phyloP scores from a whole-genome alignment of 2,888 invertebrate species.

The Aspidiotus rigidus region DNA sequence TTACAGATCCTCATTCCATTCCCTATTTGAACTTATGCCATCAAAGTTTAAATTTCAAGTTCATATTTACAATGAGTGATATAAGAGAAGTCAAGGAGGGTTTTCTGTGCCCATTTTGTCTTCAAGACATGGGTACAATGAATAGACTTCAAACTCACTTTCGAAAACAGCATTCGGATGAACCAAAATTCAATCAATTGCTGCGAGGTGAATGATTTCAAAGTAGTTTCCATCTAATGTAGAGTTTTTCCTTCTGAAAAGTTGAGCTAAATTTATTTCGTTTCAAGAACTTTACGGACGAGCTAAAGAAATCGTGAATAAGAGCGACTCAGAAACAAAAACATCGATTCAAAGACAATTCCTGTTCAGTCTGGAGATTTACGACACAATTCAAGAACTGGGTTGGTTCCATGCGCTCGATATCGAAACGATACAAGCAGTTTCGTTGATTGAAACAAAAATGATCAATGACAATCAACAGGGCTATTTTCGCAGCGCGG shows the following conservation, averaged over 20 bases:
- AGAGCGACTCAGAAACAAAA: conserved; percentile 50
- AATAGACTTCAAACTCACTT: conserved; percentile 78
- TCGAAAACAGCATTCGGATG: conserved; percentile 77
- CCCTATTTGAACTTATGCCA: too few species aligned
- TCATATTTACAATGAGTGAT: conserved; percentile 36
- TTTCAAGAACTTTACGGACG: conserved; percentile 62
- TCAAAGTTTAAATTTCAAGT: too few species aligned
- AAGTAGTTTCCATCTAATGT: background rate
- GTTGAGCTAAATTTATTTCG: conserved; percentile 13
- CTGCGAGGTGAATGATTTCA: conserved; percentile 53
- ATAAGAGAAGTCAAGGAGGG: conserved; percentile 71
- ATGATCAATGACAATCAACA: too few species aligned
- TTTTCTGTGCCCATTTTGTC: conserved; percentile 90
- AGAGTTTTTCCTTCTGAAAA: background rate
- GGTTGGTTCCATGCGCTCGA: conserved; percentile 42
- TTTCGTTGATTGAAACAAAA: too few species aligned
- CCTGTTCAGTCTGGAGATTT: conserved; percentile 19
- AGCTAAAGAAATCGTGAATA: conserved; percentile 76
- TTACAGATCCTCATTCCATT: too few species aligned
- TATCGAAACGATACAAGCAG: too few species aligned
- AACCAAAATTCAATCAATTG: conserved; percentile 70
- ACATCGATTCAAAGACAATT: conserved; percentile 15
- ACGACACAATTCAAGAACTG: conserved; percentile 48
- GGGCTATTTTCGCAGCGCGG: too few species aligned
- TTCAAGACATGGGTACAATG: conserved; percentile 77